These are phyloP conservation scores for Poliocrania exsul DNA, from an alignment of 2,797 vertebrate species.

Conservation along the genomic window DNA sequence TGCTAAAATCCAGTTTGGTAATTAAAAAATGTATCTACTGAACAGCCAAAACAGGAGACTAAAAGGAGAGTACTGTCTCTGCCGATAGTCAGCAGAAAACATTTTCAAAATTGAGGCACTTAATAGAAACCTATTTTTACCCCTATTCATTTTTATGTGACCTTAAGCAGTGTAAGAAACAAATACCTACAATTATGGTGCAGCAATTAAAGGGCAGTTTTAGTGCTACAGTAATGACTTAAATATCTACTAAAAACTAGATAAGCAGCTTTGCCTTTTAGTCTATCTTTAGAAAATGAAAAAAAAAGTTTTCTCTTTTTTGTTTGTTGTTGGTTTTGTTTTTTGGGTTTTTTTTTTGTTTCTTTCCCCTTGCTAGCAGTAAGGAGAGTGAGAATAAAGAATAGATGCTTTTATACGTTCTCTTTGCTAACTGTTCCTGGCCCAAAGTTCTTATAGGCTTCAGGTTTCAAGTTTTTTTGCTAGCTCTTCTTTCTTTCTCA, in stretches of 20 bases:
- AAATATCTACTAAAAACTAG: slow-evolving; percentile 21
- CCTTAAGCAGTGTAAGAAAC: slow-evolving; percentile 41
- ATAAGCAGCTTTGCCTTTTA: slow-evolving; percentile 19
- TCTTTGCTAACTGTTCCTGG: neutral
- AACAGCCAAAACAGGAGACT: slow-evolving; percentile 4
- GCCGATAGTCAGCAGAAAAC: neutral
- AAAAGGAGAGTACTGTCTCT: slow-evolving; percentile 5
- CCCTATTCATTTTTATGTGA: slow-evolving; percentile 39
- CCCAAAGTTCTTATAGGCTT: neutral
- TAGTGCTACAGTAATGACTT: slow-evolving; percentile 27
- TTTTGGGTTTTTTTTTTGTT: neutral
- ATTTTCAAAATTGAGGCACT: slow-evolving; percentile 29
- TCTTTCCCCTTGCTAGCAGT: neutral
- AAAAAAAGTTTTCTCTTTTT: neutral
- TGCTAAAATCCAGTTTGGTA: slow-evolving; percentile 68
- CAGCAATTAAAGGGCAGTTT: slow-evolving; percentile 60
- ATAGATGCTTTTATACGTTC: neutral
- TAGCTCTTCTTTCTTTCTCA: neutral
- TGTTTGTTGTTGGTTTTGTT: neutral
- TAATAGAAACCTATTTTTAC: slow-evolving; percentile 42
- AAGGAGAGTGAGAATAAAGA: neutral
- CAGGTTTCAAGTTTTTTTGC: neutral
- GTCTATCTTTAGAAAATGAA: slow-evolving; percentile 1
- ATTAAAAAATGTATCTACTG: slow-evolving; percentile 57
- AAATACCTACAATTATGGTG: slow-evolving; percentile 50